A percentile compares a stretch with the other conserved stretches of the same genome.
These are phyloP conservation scores for Scolopax bukidnonensis DNA, from an alignment of 2,797 vertebrate genomes.

Conservation along the genomic window DNA sequence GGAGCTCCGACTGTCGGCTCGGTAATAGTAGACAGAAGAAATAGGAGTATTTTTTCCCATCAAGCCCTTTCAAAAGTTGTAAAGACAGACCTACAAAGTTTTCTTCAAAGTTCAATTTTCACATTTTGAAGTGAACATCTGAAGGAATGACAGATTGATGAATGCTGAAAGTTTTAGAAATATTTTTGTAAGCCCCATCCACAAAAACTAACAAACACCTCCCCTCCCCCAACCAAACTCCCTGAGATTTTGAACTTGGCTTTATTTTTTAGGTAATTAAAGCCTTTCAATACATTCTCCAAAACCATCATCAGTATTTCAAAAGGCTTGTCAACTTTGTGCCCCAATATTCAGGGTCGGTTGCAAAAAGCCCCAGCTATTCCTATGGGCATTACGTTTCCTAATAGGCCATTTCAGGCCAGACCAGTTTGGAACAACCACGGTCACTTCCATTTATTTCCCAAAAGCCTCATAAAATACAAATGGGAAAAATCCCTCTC, in stretches of 20 bases:
- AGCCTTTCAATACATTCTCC: neutral
- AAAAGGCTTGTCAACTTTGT: neutral
- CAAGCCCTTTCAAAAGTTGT: neutral
- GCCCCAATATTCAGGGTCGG: accelerated
- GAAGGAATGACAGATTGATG: neutral
- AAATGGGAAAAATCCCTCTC: no score
- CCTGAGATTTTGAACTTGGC: neutral
- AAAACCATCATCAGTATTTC: neutral
- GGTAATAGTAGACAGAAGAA: neutral
- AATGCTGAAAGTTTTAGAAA: neutral
- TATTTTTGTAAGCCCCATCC: neutral
- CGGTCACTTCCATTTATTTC: no score
- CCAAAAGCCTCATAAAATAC: no score
- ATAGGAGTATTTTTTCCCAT: neutral
- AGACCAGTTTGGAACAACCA: no score
- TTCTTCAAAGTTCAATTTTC: neutral
- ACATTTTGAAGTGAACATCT: neutral
- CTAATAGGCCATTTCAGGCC: no score
- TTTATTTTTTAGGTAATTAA: neutral
- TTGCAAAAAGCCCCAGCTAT: neutral
- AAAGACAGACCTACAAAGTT: neutral
- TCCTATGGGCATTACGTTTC: no score
- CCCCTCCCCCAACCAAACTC: neutral
- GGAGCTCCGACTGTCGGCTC: neutral
- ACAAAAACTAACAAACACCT: neutral